A percentile compares a stretch with the other conserved stretches of the same genome.
These are phyloP conservation scores for Threskiornis aethiopicus DNA, from an alignment of 2,797 vertebrate genomes.

Conservation along the genomic window DNA sequence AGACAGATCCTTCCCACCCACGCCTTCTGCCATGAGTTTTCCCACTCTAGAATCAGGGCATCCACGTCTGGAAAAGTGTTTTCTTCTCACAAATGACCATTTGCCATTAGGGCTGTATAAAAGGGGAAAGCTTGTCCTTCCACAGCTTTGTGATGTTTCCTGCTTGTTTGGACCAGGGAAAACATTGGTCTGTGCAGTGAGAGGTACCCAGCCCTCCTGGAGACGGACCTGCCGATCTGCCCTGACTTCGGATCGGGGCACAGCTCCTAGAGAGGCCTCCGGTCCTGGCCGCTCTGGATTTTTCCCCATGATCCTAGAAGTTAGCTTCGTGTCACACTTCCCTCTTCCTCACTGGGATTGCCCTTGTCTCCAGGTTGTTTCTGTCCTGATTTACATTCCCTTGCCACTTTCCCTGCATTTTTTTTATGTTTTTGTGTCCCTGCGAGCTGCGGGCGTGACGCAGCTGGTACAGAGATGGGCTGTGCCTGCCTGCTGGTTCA, in stretches of 20 bases:
- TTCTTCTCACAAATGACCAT: not conserved
- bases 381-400: not conserved
- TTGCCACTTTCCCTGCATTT: not conserved
- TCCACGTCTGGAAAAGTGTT: not conserved
- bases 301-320: not conserved
- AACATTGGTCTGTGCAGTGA: not conserved
- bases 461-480: not conserved
- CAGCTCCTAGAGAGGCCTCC: not conserved
- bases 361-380: not conserved
- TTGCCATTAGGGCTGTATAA: not conserved
- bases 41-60: not conserved
- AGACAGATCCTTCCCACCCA: not conserved
- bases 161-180: not conserved
- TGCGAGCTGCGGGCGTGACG: not conserved
- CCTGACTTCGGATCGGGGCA: not conserved
- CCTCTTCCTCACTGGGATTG: not conserved
- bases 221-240: not conserved
- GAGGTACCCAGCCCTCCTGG: not conserved
- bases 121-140: not conserved
- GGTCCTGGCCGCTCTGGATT: not conserved
- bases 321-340: not conserved
- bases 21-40: not conserved
- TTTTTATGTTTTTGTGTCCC: not conserved
- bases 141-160: not conserved
- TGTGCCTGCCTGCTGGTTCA: not conserved